These are phyloP conservation scores for Centruroides vittatus DNA, from an alignment of 1,140 invertebrate species.

Conservation along the genomic window DNA sequence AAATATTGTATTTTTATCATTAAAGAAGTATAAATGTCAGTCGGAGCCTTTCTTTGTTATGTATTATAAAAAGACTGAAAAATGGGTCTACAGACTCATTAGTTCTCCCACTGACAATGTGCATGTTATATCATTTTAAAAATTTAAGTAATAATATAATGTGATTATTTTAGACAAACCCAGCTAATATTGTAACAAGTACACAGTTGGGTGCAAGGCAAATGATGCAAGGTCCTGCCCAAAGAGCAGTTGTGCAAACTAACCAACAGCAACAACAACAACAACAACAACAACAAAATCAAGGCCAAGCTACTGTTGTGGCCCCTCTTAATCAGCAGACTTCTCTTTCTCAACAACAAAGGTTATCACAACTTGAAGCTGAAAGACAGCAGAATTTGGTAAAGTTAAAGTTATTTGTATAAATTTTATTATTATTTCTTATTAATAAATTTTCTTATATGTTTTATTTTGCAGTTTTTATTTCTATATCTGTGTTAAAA, in stretches of 20 bases:
- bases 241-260: slow-evolving; percentile 5
- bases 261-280: slow-evolving; percentile 17
- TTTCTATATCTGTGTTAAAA: too few relatives aligned
- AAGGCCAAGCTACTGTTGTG: not conserved
- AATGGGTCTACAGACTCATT: too few relatives aligned
- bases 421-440: not conserved
- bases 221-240: not conserved
- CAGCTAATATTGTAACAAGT: slow-evolving; percentile 4
- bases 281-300: slow-evolving; percentile 17
- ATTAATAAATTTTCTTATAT: too few relatives aligned
- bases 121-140: too few relatives aligned
- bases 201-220: not conserved
- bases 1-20: too few relatives aligned
- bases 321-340: not conserved
- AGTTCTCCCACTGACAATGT: too few relatives aligned
- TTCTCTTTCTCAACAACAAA: slow-evolving; percentile 31
- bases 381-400: slow-evolving; percentile 49
- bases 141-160: too few relatives aligned
- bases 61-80: too few relatives aligned
- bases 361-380: slow-evolving; percentile 28
- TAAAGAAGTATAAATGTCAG: too few relatives aligned
- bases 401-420: not conserved
- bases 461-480: too few relatives aligned
- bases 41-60: too few relatives aligned
- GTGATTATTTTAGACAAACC: not conserved